phyloP scores from a whole-genome alignment of 2,888 invertebrate species.

The Chirona hameri region DNA sequence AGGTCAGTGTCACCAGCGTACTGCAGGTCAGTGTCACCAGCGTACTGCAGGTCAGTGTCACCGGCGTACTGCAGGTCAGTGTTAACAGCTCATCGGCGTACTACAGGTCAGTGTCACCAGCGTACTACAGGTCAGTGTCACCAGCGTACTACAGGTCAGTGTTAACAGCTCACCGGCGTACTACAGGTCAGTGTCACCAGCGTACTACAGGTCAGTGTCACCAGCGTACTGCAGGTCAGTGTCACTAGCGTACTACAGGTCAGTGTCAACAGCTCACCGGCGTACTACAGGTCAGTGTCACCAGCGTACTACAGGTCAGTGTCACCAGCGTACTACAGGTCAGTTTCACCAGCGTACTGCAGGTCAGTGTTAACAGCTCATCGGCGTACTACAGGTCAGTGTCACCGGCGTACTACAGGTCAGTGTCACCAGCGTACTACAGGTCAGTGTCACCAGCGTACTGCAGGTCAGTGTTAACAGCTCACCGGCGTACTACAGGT shows the following conservation, averaged over 20 bases:
- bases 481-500: not conserved
- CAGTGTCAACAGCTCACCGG: not conserved
- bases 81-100: not conserved
- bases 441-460: not conserved
- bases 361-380: not conserved
- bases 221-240: not conserved
- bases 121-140: not conserved
- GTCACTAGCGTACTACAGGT: not conserved
- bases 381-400: not conserved
- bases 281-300: not conserved
- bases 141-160: not conserved
- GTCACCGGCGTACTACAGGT: not conserved
- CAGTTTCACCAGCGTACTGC: too few species aligned
- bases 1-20: not conserved
- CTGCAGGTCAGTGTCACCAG: not conserved
- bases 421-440: not conserved
- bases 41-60: not conserved
- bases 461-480: not conserved
- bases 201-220: not conserved
- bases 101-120: not conserved
- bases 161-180: too few species aligned
- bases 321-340: not conserved
- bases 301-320: not conserved
- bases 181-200: not conserved
- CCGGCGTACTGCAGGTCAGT: too few species aligned